Evolutionary conservation across 2,888 invertebrate genomes (phyloP).

Genomic region (Protophormia terraenovae): DNA sequence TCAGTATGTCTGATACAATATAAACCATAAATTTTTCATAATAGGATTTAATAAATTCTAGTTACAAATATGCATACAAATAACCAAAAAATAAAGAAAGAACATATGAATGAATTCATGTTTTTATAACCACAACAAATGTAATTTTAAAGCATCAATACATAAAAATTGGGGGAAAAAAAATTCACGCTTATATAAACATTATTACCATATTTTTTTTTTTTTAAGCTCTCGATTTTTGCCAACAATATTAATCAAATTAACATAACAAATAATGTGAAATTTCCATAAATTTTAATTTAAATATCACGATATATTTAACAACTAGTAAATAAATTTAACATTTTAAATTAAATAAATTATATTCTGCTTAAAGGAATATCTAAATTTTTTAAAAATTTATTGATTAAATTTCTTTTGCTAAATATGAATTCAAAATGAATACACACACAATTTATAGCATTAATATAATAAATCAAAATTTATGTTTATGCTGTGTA

Average conservation of each 20-base stretch:
- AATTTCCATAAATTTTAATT: not conserved
- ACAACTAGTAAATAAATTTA: not conserved
- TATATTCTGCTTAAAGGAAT: too few relatives aligned
- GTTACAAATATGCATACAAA: not conserved
- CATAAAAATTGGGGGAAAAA: not conserved
- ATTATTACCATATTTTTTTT: too few relatives aligned
- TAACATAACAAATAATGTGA: conserved; percentile 12
- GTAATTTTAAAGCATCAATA: conserved; percentile 9
- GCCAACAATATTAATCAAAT: conserved; percentile 1
- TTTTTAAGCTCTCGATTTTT: not conserved
- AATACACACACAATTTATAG: too few relatives aligned
- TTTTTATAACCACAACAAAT: not conserved
- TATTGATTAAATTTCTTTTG: too few relatives aligned
- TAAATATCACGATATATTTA: not conserved
- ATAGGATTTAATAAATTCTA: not conserved
- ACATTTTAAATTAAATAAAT: not conserved
- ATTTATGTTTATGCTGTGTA: not conserved
- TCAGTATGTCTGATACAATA: too few relatives aligned
- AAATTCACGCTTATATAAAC: too few relatives aligned
- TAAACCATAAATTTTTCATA: not conserved
- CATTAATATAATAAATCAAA: not conserved
- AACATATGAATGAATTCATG: not conserved
- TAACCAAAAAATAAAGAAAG: not conserved
- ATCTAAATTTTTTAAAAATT: too few relatives aligned
- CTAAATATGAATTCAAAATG: too few relatives aligned